Base-by-base conservation (phyloP, 2,888 invertebrate genomes). In the Hanleya hanleyi region DNA sequence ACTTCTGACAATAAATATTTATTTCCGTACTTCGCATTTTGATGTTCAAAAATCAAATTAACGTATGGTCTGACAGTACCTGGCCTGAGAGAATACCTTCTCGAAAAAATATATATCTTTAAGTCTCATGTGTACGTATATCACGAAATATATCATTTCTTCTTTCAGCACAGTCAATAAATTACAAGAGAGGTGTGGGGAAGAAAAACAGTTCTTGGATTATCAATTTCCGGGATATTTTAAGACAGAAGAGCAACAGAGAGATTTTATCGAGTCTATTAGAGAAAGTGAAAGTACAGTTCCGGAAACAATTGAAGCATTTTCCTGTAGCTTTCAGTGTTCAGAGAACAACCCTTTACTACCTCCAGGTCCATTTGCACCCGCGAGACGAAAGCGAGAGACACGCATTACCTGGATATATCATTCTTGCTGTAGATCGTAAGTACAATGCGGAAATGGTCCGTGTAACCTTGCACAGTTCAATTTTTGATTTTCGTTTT, bases 141-240 rank as follows among this genome's bases (percentile, higher is more conserved):
- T n/a, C n/a, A n/a, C n/a, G n/a, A n/a, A 47, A 47, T 47, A 47
- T 47, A 18, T 47, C 22, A 22, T 47, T 18, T 47, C 47, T 18
- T 7, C 2, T 47, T 26, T 22, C 57, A 57, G 57, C 15, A 57
- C 32, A 29, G 57, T 57, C 2, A 22, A 26, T 15, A 1, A 26
- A 2, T 57, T 57, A 57, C 57, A 57, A 9, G 26, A 26, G 29
- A 22, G 26, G 4, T 57, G 57, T 26, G 57, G 57, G 18, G 15
- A 22, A 15, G 57, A 57, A 26, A 7, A 12, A 3, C 7, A 57
- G 29, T 57, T 7, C 26, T 26, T 57, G 4, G 22, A 57, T 4
- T 57, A 29, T 32, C 18, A 57, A 57, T 57, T 29, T 57, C 57
- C 57, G 22, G 57, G 57, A 22, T 57, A 57, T 26, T 57, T 57